Evolutionary conservation across 2,888 invertebrate species (phyloP).

Genomic region (Oscheius sp.): DNA sequence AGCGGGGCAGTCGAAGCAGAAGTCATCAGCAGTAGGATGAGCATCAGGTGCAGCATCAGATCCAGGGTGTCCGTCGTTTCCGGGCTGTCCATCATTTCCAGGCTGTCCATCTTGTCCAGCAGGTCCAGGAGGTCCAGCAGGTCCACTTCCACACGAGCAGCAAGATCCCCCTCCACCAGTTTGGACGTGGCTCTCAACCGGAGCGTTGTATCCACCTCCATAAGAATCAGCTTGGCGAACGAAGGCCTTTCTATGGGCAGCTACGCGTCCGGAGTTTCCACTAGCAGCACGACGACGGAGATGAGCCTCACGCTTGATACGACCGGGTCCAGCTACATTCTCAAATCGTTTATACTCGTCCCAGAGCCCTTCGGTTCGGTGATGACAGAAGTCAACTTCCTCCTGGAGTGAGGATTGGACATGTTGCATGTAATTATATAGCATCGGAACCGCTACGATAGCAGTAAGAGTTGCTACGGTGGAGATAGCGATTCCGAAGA

Average conservation of each 20-base stretch:
- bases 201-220: slow-evolving; percentile 1
- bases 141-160: slow-evolving; percentile 55
- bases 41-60: slow-evolving; percentile 53
- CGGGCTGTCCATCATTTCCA: slow-evolving; percentile 53
- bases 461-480: slow-evolving; percentile 62
- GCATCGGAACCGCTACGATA: slow-evolving; percentile 67
- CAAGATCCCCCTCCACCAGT: slow-evolving; percentile 32
- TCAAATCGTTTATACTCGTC: slow-evolving; percentile 52
- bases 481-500: slow-evolving; percentile 29
- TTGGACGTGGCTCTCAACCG: not conserved
- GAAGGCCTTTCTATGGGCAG: slow-evolving; percentile 25
- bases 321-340: too few relatives aligned
- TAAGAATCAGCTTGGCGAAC: slow-evolving; percentile 25
- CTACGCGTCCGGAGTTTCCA: not conserved
- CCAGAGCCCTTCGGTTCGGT: slow-evolving; percentile 55
- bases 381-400: slow-evolving; percentile 59
- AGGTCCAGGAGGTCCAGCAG: slow-evolving; percentile 46
- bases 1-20: slow-evolving; percentile 56
- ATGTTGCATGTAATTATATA: slow-evolving; percentile 69
- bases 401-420: slow-evolving; percentile 67
- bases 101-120: slow-evolving; percentile 45
- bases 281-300: slow-evolving; percentile 2
- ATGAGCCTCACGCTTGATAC: slow-evolving; percentile 29
- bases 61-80: slow-evolving; percentile 54
- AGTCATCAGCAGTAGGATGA: slow-evolving; percentile 48